Base-by-base conservation (phyloP, 2,797 vertebrate species). In the Myotis daubentonii region DNA sequence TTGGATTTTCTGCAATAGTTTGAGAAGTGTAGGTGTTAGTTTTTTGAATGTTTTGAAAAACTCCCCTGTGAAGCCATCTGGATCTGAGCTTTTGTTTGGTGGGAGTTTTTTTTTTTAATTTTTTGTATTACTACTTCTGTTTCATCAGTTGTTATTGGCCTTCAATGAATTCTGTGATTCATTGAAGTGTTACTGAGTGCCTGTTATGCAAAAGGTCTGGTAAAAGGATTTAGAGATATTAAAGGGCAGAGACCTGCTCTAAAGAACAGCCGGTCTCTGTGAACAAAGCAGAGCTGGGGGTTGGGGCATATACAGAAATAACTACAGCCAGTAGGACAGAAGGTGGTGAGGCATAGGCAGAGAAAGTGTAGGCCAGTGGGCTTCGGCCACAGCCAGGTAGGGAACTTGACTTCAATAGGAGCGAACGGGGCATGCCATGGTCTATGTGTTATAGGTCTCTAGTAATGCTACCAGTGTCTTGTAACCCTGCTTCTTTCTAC, bases 391-490 rank as follows among this genome's bases (percentile, higher is more conserved):
- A n/a, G 1, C 7, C 13, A 33, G 0, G 3, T 1, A 3, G 28
- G 51, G 51, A 90, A 44, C 80, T 30, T 25, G 66, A 68, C 65
- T 53, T 51, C 0, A 3, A 74, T 22, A 60, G 33, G 30, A 36
- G 8, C 28, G 25, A 13, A 15, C 9, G 0, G 4, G 17, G 4
- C 22, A 3, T 12, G 0, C 28, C 60, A 3, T 33, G 0, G 8
- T 68, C 33, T 68, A 1, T 0, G 0, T 92, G 25, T 76, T 44
- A 17, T 0, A 33, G 0, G 44, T 75, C 19, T 57, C 22, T 62
- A 57, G 11, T 38, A 66, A 16, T 8, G 53, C 38, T 44, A 10
- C 2, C 30, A 51, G 1, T 72, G 38, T 75, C n/a, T 78, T 72
- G 30, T 30, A 76, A n/a, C n/a, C 53, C 20, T 55, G 76, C 20